phyloP scores from a whole-genome alignment of 92 coral and sea anemone genomes.

The Montipora capitata region DNA sequence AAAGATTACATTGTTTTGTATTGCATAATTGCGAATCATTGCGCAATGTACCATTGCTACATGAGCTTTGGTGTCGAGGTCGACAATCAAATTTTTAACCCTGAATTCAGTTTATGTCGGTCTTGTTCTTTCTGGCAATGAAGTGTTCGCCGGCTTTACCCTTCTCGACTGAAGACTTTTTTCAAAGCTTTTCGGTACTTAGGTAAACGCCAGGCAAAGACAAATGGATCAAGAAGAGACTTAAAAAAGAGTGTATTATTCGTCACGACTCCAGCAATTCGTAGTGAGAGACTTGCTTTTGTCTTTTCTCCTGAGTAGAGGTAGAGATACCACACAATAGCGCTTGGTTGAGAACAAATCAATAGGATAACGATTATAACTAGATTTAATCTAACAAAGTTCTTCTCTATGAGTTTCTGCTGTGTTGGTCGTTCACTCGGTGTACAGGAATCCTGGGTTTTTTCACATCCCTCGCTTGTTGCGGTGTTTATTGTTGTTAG shows the following conservation, averaged over 20 bases:
- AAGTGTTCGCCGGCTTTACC: not conserved
- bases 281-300: conserved; percentile 7
- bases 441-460: not conserved
- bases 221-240: conserved; percentile 72
- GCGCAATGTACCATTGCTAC: too few relatives aligned
- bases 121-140: not conserved
- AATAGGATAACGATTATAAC: conserved; percentile 57
- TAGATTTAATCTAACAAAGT: conserved; percentile 67
- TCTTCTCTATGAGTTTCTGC: not conserved
- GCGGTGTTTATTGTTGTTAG: not conserved
- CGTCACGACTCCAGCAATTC: conserved; percentile 38
- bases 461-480: not conserved
- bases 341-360: conserved; percentile 72
- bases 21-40: too few relatives aligned
- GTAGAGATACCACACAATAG: conserved; percentile 66
- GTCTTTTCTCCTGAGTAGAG: conserved; percentile 15
- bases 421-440: too few relatives aligned
- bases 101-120: too few relatives aligned
- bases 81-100: too few relatives aligned
- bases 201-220: conserved; percentile 84
- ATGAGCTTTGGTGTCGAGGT: too few relatives aligned
- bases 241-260: conserved; percentile 77
- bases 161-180: conserved; percentile 36
- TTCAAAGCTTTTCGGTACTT: conserved; percentile 79
- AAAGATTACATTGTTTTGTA: too few relatives aligned